Evolutionary conservation across 2,888 invertebrate species (phyloP), one percentile per base, ranked within the genome.

Genomic region (Andrena bicolor): DNA sequence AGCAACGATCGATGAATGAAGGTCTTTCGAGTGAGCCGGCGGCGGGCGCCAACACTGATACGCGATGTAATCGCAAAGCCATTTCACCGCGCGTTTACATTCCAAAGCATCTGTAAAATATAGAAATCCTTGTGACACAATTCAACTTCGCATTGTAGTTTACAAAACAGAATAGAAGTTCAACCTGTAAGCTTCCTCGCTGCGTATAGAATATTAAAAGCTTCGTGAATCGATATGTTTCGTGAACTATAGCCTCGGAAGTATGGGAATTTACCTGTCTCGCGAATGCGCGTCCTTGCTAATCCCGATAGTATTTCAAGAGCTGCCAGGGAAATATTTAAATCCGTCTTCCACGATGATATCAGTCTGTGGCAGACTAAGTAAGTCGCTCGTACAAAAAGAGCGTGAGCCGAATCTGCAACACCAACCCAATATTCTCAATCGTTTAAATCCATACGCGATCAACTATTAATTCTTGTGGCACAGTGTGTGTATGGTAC

Each of bases 11-110:
- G 98, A 97, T 28, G 99, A 99, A 95, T 99, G 99, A 86, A 98
- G 95, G 95, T 98, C 98, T 93, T 98, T 97, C 66, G 98, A 98
- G 95, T 99, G 98, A 60, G 97, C 98, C 77, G 97, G 99, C 73
- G 98, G 99, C 73, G 98, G 99, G 85, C 98, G 96, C 90, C 97
- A 97, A 95, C 99, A 99, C 94, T 99, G 99, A 93, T 97, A 97
- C 73, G 98, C 97, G 90, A 99, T 99, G 94, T 99, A 99, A 95
- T 99, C 99, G 94, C 99, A 99, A 77, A 99, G 96, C 98, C 99
- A 99, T 91, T 99, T 99, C 28, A 99, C 99, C 16, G 98, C 98
- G 91, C 98, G 95, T 94, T 97, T 97, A 93, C 98, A 98, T 94
- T 98, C 98, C 90, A 97, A 95, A 72, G 97, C 97, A 95, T 98